These are phyloP conservation scores for Hoplostethus mediterraneus DNA, from an alignment of 2,797 vertebrate genomes.

Conservation along the genomic window DNA sequence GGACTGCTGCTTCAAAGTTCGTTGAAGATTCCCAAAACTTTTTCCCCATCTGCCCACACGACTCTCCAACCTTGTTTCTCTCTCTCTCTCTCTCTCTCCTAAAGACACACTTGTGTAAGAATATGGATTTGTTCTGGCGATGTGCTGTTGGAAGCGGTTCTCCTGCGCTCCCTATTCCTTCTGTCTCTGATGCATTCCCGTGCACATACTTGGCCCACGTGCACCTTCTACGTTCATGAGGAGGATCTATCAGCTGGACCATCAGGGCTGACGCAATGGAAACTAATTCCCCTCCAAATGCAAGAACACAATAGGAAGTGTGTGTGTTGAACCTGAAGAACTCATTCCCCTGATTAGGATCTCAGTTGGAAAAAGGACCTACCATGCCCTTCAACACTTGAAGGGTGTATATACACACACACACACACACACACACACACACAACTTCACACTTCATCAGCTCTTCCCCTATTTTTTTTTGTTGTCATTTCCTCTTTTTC, in stretches of 20 bases:
- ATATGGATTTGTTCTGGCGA: neutral
- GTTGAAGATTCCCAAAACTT: constrained; percentile 29
- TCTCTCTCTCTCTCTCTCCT: constrained; percentile 5
- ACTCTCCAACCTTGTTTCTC: too few relatives aligned
- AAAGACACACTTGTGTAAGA: neutral
- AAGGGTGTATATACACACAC: constrained; percentile 19
- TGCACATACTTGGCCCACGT: constrained; percentile 33
- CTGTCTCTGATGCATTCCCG: neutral
- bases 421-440: neutral
- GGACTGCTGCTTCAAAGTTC: constrained; percentile 35
- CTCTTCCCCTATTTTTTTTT: neutral
- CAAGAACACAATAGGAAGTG: constrained; percentile 12
- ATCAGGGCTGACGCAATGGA: constrained; percentile 23
- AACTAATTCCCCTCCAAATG: constrained; percentile 33
- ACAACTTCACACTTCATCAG: constrained; percentile 23
- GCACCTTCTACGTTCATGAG: constrained; percentile 21
- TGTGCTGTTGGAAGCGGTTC: constrained; percentile 13
- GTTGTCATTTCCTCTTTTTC: constrained; percentile 38
- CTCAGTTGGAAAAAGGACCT: constrained; percentile 36
- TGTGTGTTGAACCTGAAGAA: constrained; percentile 34
- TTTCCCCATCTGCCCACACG: neutral
- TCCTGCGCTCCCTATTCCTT: neutral
- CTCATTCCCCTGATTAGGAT: constrained; percentile 66
- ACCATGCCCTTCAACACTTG: constrained; percentile 39
- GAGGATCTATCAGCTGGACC: constrained; percentile 29